A percentile compares a stretch with the other conserved stretches of the same genome.
These are phyloP conservation scores for Acrobasis repandana DNA, from an alignment of 2,888 invertebrate genomes.

Conservation along the genomic window DNA sequence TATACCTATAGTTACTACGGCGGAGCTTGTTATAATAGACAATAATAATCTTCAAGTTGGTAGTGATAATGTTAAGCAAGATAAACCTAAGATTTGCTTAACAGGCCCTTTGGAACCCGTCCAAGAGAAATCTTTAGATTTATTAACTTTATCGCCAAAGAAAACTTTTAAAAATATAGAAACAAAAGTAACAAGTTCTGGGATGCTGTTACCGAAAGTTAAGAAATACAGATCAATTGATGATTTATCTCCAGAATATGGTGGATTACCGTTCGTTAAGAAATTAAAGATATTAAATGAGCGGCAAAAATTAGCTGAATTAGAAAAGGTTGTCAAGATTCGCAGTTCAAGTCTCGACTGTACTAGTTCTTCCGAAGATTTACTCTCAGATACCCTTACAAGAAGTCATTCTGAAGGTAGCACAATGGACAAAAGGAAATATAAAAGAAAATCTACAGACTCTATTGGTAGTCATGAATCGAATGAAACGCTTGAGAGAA, in stretches of 20 bases:
- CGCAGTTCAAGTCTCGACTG: constrained; percentile 92
- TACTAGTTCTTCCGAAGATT: constrained; percentile 84
- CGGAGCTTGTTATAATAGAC: constrained; percentile 77
- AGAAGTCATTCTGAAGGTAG: constrained; percentile 92
- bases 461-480: constrained; percentile 74
- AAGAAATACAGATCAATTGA: constrained; percentile 93
- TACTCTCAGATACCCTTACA: constrained; percentile 83
- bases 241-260: constrained; percentile 93
- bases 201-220: constrained; percentile 63
- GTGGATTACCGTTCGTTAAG: constrained; percentile 93
- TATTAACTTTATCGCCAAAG: constrained; percentile 69
- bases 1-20: constrained; percentile 69
- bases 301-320: constrained; percentile 91
- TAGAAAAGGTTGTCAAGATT: constrained; percentile 89
- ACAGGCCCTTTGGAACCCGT: constrained; percentile 73
- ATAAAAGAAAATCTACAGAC: constrained; percentile 70
- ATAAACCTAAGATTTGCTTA: constrained; percentile 70
- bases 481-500: constrained; percentile 91
- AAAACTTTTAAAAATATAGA: constrained; percentile 54
- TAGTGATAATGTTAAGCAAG: constrained; percentile 63
- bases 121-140: constrained; percentile 74
- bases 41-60: constrained; percentile 69
- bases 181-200: constrained; percentile 46
- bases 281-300: constrained; percentile 94
- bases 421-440: constrained; percentile 85